phyloP scores from a whole-genome alignment of 2,797 vertebrate species.

The Cuculus canorus region DNA sequence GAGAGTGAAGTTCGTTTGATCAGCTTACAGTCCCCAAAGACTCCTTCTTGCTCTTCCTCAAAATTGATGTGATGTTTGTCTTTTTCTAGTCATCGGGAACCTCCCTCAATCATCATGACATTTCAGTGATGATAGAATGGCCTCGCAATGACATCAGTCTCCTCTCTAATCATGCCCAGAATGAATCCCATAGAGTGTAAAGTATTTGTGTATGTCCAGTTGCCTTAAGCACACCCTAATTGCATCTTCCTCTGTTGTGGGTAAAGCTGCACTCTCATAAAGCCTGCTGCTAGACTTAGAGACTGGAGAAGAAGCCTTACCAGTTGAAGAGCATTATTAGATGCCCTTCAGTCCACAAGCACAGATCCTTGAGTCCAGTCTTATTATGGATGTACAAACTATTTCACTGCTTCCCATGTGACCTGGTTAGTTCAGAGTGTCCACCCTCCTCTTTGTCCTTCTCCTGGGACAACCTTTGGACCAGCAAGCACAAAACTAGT shows the following conservation, averaged over 20 bases:
- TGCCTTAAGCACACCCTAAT: background rate
- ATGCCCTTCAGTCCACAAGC: background rate
- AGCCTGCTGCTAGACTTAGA: background rate
- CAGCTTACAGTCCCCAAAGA: background rate
- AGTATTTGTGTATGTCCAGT: background rate
- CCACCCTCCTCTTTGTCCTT: background rate
- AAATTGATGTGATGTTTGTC: background rate
- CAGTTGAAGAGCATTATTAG: background rate
- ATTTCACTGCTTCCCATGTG: background rate
- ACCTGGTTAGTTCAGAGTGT: background rate
- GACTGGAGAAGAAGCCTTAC: background rate
- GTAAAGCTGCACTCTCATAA: background rate
- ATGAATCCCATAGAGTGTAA: background rate
- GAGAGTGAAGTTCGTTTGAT: background rate
- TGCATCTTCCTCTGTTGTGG: background rate
- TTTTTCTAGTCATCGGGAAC: background rate
- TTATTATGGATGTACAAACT: background rate
- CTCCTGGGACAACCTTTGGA: background rate
- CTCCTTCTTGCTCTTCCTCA: background rate
- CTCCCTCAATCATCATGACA: background rate
- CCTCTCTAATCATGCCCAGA: background rate
- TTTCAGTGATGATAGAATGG: background rate
- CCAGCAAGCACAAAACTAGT: background rate
- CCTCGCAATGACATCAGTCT: background rate
- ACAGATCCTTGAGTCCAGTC: background rate